A percentile compares a stretch with the other conserved stretches of the same genome.
phyloP scores from a whole-genome alignment of 1,140 invertebrate genomes.

The Odontomachus brunneus region DNA sequence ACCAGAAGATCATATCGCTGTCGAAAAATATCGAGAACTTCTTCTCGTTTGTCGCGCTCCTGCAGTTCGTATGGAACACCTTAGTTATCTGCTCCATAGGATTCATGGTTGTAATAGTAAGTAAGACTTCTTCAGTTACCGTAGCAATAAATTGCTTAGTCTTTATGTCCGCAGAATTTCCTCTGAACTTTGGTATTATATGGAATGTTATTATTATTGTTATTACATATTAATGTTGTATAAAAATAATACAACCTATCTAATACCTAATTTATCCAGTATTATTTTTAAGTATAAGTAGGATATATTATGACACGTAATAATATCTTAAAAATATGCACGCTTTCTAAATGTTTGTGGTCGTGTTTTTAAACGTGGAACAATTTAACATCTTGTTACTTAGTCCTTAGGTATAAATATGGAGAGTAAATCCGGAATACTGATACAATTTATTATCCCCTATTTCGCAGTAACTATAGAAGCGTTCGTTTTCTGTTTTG shows the following conservation, averaged over 20 bases:
- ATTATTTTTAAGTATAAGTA: not conserved
- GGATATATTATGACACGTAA: not conserved
- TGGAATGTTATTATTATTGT: not conserved
- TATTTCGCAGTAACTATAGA: conserved; percentile 38
- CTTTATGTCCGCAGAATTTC: too few relatives aligned
- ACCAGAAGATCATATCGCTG: conserved; percentile 56
- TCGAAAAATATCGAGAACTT: conserved; percentile 37
- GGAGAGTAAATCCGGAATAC: conserved; percentile 10
- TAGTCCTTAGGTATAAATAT: conserved; percentile 16
- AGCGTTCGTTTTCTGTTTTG: conserved; percentile 58
- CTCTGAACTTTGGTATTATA: not conserved
- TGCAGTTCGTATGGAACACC: conserved; percentile 59
- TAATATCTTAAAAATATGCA: not conserved
- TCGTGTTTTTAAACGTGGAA: not conserved
- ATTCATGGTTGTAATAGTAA: conserved; percentile 59
- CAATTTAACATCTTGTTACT: not conserved
- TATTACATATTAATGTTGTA: not conserved
- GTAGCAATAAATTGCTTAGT: too few relatives aligned
- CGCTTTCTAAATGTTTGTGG: not conserved
- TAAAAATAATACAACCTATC: not conserved
- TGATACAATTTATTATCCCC: conserved; percentile 37
- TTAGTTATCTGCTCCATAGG: conserved; percentile 49
- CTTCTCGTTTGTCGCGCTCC: conserved; percentile 41
- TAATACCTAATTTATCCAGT: not conserved
- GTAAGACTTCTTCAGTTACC: conserved; percentile 3